Evolutionary conservation across 2,888 invertebrate genomes (phyloP), one percentile per base, ranked within the genome.

Genomic region (Sarcophaga caerulescens): DNA sequence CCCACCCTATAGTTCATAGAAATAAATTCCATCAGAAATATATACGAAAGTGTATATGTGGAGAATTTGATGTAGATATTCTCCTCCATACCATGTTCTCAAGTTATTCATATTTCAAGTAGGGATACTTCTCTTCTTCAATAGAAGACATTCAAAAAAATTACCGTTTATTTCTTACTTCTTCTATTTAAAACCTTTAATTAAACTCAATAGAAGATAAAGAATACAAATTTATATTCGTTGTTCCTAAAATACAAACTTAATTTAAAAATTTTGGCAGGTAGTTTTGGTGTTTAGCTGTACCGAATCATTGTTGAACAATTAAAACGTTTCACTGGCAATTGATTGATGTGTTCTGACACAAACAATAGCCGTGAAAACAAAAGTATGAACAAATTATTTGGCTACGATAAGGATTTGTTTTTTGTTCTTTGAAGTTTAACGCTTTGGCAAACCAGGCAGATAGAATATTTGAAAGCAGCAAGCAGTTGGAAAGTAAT

Each of bases 331-430:
- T 81, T 71, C 2, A 17, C 44, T 57, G 45, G 10, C 23, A 59
- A 1, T 52, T 81, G 86, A 86, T 84, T 84, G 84, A 84, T 84
- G 81, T 77, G 59, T 69, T 73, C 80, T 83, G 74, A 70, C 68
- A 73, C n/a, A 4, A 52, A 45, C 25, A 45, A 68, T 12, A 45
- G 25, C 47, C 23, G 19, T 52, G 19, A 59, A 25, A 65, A 19
- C 3, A 70, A 63, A 59, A 47, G 63, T 74, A 69, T 63, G 45
- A 69, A 69, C 52, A 68, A 83, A 74, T 59, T 57, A 69, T 19
- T 74, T 69, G 19, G 57, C 4, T 5, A 14, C 63, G 44, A 25
- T 57, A 73, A 52, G 65, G 45, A 77, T 74, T 25, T 44, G 60
- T 35, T 1, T 35, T 35, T 35, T 8, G 35, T 35, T 8, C 45